Percentiles rank a stretch among this genome's conserved stretches.
phyloP scores from a whole-genome alignment of 2,888 invertebrate species.

The Trimorus sp. region DNA sequence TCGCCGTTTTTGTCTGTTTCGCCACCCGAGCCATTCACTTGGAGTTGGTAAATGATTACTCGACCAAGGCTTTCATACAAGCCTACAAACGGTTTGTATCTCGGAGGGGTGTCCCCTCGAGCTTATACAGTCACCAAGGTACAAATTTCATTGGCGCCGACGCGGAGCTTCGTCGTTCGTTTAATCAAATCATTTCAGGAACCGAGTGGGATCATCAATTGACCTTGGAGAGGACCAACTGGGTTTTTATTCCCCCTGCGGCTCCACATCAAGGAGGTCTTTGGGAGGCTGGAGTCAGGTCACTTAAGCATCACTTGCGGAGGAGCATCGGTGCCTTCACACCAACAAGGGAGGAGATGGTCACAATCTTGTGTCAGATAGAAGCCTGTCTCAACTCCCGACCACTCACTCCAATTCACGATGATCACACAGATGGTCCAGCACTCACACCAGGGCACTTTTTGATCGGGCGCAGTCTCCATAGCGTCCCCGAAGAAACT shows the following conservation, averaged over 20 bases:
- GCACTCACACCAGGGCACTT: not conserved
- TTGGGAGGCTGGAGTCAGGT: not conserved
- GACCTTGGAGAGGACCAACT: not conserved
- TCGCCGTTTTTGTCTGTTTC: conserved; percentile 8
- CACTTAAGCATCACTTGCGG: not conserved
- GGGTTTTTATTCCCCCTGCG: not conserved
- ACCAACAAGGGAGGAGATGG: not conserved
- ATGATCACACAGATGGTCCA: not conserved
- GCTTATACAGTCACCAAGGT: not conserved
- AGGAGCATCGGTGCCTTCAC: not conserved
- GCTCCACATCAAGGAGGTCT: not conserved
- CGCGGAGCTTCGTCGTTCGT: not conserved
- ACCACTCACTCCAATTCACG: not conserved
- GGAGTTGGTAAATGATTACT: not conserved
- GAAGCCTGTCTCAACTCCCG: not conserved
- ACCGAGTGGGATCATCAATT: not conserved
- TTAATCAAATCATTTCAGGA: not conserved
- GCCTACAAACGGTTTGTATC: not conserved
- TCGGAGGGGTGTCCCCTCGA: not conserved
- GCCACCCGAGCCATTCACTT: conserved; percentile 6
- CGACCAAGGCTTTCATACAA: not conserved
- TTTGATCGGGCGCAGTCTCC: not conserved
- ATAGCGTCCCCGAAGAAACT: not conserved
- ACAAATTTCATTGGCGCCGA: conserved; percentile 7
- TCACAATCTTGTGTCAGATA: not conserved